phyloP scores from a whole-genome alignment of 2,888 invertebrate genomes.

The Patella depressa region DNA sequence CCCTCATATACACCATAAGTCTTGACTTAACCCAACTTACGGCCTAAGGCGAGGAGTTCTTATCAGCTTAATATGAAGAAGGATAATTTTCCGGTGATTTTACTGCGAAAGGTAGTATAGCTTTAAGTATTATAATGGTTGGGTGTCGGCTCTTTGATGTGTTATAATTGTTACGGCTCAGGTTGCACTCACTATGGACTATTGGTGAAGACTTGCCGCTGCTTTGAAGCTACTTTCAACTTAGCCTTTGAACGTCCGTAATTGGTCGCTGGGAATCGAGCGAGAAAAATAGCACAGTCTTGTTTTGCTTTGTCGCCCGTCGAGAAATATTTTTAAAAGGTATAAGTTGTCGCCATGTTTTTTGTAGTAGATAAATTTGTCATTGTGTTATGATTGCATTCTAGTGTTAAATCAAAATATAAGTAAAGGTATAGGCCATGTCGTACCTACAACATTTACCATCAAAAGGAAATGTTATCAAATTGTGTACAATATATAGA shows the following conservation, averaged over 20 bases:
- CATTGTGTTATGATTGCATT: too few species aligned
- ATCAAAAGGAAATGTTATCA: too few species aligned
- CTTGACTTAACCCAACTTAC: not conserved
- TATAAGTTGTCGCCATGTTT: too few species aligned
- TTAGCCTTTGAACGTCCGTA: conserved; percentile 7
- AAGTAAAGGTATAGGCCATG: too few species aligned
- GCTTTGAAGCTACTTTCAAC: conserved; percentile 13
- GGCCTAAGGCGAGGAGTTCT: conserved; percentile 3
- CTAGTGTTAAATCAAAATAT: too few species aligned
- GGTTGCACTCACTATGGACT: conserved; percentile 8
- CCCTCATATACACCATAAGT: not conserved
- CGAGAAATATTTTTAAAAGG: too few species aligned
- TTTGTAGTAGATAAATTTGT: too few species aligned
- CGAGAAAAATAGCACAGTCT: not conserved
- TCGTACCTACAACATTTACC: too few species aligned
- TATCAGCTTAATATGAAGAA: not conserved
- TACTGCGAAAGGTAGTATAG: not conserved
- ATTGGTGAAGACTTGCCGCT: not conserved
- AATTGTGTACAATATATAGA: too few species aligned
- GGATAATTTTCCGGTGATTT: conserved; percentile 7
- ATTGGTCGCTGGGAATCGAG: conserved; percentile 5
- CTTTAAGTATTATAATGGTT: not conserved
- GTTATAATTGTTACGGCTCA: not conserved
- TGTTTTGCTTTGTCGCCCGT: not conserved
- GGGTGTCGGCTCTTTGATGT: conserved; percentile 12